Base-by-base conservation (phyloP, 2,888 invertebrate species). In the Drosophila rubida region DNA sequence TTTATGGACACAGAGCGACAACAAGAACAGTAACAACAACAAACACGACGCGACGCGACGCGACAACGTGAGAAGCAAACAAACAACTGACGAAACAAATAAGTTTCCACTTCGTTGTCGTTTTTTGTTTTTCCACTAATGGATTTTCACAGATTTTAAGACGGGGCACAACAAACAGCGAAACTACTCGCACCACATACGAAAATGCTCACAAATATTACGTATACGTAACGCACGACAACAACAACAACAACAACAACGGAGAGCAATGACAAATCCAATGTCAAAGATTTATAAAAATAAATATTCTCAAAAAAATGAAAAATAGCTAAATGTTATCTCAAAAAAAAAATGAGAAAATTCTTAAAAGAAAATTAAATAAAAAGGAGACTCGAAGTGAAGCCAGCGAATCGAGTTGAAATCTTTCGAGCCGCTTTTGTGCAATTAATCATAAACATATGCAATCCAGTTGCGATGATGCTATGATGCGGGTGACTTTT, bases 211-310 rank as follows among this genome's bases (percentile, higher is more conserved):
- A 70, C 37, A 69, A 71, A 67, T 84, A 84, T 86, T 87, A 84
- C 87, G 87, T 78, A 84, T 84, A 84, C 87, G 84, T 71, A 73
- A 71, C 75, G 63, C 69, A 72, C 58, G 61, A 80, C 67, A 75
- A 50, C 55, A 66, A 59, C 59, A 44, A 60, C 67, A 67, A 48
- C 41, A 65, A 66, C 67, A 70, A 55, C 61, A 67, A 67, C 50
- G 35, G n/a, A 30, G 53, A 84, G 77, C 88, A 90, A 89, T 90
- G 89, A 89, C 90, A 89, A 87, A 89, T 81, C 87, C 90, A 90
- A 90, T 90, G 90, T 89, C 89, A 88, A 87, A 87, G 76, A 65
- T 81, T 87, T 81, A 85, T 82, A 84, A 80, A 86, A 87, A 88
- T 82, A 87, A 84, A 86, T 86, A 78, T 86, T 79, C 22, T 69